Base-by-base conservation (phyloP, 2,888 invertebrate genomes). In the Gymnoscelis rufifasciata region DNA sequence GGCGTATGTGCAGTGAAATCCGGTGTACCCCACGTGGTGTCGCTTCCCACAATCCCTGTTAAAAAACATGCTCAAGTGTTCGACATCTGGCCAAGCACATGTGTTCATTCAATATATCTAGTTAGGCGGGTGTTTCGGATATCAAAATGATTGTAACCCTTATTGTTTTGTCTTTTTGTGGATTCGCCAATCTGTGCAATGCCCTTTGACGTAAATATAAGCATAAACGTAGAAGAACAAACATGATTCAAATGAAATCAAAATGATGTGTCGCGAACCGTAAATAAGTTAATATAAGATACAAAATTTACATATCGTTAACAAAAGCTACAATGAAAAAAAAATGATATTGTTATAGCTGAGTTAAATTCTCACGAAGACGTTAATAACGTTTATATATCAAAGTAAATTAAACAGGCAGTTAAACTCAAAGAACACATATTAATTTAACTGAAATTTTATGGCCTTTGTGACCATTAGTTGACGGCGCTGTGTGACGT, bases 11-110 rank as follows among this genome's bases (percentile, higher is more conserved):
- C 10, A 38, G 38, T 44, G 38, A 40, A 47, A 50, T 50, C 49
- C 52, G 38, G 35, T 40, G 44, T 35, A 33, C 46, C 43, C 48
- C 49, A 58, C 56, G 56, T 58, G 57, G 48, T 40, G 36, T 15
- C 53, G 58, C 71, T 75, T 83, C 82, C 81, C 83, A 80, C 72
- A 72, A 66, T 75, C 67, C 73, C 73, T 68, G 64, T 66, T 68
- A 62, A 60, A 65, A 60, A 66, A 60, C 67, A 57, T 50, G 46
- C 65, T 74, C 83, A 81, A 82, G 81, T 82, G 82, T 67, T 62
- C 57, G 64, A 66, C 83, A 83, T 83, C 81, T 84, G 84, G 78
- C 71, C 59, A 52, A 56, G 52, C 59, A 46, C 53, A 52, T 77
- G 75, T 76, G 74, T 59, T 62, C 54, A 62, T 61, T 55, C 61